A percentile compares a stretch with the other conserved stretches of the same genome.
Conservation (phyloP, 2,797 vertebrate genomes). For the Notolabrus celidotus region DNA sequence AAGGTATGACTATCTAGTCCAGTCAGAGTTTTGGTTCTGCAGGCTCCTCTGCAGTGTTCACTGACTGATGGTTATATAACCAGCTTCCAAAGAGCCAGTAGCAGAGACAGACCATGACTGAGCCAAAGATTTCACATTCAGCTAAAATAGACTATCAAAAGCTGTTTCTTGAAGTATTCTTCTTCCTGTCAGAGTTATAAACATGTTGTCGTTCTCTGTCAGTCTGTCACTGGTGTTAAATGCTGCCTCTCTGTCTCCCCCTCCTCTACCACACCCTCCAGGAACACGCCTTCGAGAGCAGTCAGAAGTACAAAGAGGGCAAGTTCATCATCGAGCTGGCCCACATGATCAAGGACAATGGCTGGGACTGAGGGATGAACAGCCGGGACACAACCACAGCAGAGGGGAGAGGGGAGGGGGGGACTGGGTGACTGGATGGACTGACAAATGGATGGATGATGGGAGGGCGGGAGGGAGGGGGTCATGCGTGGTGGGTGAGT, state of each 20-base stretch:
- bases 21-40: constrained; percentile 44
- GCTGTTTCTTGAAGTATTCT: background rate
- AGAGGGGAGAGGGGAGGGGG: constrained; percentile 10
- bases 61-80: constrained; percentile 59
- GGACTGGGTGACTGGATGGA: constrained; percentile 31
- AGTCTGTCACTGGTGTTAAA: constrained; percentile 26
- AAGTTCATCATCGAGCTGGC: constrained; percentile 99
- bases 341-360: constrained; percentile 99
- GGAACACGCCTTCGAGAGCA: constrained; percentile 99
- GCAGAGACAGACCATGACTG: constrained; percentile 28
- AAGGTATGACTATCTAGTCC: constrained; percentile 27
- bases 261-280: constrained; percentile 73
- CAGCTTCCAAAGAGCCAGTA: constrained; percentile 41
- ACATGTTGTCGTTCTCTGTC: constrained; percentile 4
- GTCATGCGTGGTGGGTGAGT: constrained; percentile 78
- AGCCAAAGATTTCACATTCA: constrained; percentile 43
- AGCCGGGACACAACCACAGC: constrained; percentile 42
- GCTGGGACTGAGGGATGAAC: constrained; percentile 93
- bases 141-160: constrained; percentile 22
- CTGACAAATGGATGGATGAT: constrained; percentile 23
- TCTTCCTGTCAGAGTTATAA: background rate
- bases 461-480: constrained; percentile 34
- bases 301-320: constrained; percentile 99
- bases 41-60: constrained; percentile 51
- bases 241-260: constrained; percentile 23